Conservation (phyloP, 1,140 invertebrate species). For the Venturia canescens region DNA sequence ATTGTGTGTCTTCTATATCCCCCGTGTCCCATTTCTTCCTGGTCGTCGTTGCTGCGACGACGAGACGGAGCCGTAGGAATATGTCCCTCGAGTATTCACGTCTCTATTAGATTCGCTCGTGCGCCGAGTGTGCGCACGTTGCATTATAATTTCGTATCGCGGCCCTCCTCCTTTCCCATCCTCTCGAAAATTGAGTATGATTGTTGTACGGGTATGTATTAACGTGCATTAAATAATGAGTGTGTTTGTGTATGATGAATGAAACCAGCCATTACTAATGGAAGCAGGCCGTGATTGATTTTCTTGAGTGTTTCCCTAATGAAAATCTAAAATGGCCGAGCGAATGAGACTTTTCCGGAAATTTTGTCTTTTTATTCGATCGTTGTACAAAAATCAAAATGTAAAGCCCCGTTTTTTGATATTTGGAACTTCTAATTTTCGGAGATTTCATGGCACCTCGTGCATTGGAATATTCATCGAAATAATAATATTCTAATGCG, state of each 20-base stretch:
- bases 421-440: too few species aligned
- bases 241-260: not conserved
- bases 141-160: not conserved
- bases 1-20: not conserved
- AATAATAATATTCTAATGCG: too few species aligned
- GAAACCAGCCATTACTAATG: not conserved
- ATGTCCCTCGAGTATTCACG: conserved; percentile 2
- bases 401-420: too few species aligned
- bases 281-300: not conserved
- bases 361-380: not conserved
- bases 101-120: conserved; percentile 3
- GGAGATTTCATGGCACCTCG: too few species aligned
- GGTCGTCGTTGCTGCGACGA: not conserved
- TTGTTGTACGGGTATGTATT: not conserved
- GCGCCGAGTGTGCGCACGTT: conserved; percentile 5
- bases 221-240: not conserved
- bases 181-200: not conserved
- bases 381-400: too few species aligned
- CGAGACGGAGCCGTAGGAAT: not conserved
- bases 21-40: not conserved
- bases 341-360: not conserved
- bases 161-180: not conserved
- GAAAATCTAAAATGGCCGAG: not conserved
- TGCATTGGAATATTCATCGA: too few species aligned
- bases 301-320: not conserved